phyloP scores from a whole-genome alignment of 2,888 invertebrate species.

The Drosophila antonietae region DNA sequence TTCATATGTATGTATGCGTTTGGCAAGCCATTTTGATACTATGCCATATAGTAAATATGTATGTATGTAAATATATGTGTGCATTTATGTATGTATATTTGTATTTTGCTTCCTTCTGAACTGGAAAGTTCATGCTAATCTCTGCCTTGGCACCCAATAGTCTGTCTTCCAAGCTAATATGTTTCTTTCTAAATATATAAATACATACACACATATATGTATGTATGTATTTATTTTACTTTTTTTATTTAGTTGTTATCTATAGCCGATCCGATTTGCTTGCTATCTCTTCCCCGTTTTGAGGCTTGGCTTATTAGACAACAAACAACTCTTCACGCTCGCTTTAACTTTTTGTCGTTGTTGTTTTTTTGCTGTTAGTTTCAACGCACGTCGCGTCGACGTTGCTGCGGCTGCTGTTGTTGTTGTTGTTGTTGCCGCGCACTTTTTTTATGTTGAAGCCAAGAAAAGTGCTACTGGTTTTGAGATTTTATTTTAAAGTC shows the following conservation, averaged over 20 bases:
- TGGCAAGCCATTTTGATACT: constrained; percentile 60
- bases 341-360: constrained; percentile 64
- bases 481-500: constrained; percentile 67
- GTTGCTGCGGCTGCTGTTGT: constrained; percentile 37
- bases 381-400: constrained; percentile 47
- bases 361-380: constrained; percentile 43
- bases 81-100: constrained; percentile 25
- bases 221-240: not conserved
- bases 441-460: constrained; percentile 61
- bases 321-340: constrained; percentile 61
- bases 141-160: constrained; percentile 55
- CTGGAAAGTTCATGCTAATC: constrained; percentile 69
- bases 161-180: constrained; percentile 40
- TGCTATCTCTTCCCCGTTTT: constrained; percentile 57
- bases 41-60: constrained; percentile 44
- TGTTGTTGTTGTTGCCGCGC: constrained; percentile 48
- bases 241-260: constrained; percentile 43
- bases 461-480: constrained; percentile 82
- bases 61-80: constrained; percentile 3
- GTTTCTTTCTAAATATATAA: not conserved
- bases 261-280: constrained; percentile 56
- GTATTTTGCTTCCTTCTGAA: constrained; percentile 57
- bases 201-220: no score
- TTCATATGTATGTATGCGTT: constrained; percentile 34
- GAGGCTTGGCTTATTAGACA: constrained; percentile 76